Conservation (phyloP, 35 echinoderm and acorn worm species). For the Stichopus chloronotus region DNA sequence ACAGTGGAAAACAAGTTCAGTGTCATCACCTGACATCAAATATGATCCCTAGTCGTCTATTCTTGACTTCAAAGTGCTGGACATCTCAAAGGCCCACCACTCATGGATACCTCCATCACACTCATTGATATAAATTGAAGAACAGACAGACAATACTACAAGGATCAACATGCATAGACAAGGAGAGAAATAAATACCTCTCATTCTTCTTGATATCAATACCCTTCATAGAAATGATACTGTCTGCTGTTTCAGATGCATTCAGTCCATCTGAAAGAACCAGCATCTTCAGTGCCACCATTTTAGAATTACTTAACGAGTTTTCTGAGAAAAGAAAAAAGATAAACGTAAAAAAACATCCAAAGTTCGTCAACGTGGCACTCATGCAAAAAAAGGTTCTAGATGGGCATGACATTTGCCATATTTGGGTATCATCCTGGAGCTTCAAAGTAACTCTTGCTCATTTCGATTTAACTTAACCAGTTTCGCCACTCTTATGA, state of each 20-base stretch:
- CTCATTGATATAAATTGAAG: not conserved
- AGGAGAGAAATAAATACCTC: conserved; percentile 5
- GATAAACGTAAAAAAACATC: not conserved
- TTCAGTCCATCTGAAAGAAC: conserved; percentile 62
- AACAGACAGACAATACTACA: not conserved
- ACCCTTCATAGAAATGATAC: conserved; percentile 71
- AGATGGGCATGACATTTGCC: too few species aligned
- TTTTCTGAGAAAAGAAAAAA: conserved; percentile 63
- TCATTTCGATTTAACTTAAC: too few species aligned
- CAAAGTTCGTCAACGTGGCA: too few species aligned
- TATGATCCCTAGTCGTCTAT: too few species aligned
- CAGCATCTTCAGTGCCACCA: conserved; percentile 66
- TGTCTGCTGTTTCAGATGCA: conserved; percentile 62
- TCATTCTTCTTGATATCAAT: conserved; percentile 60
- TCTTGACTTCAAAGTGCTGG: too few species aligned
- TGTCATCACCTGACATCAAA: too few species aligned
- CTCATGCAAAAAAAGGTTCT: too few species aligned
- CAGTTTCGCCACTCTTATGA: too few species aligned
- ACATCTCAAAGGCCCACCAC: not conserved
- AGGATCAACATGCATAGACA: not conserved
- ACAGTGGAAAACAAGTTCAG: too few species aligned
- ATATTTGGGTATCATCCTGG: too few species aligned
- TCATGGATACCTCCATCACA: not conserved
- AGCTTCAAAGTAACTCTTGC: too few species aligned
- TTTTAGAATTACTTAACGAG: conserved; percentile 68